Conservation (phyloP, 2,888 invertebrate species). For the Hypsopygia costalis region DNA sequence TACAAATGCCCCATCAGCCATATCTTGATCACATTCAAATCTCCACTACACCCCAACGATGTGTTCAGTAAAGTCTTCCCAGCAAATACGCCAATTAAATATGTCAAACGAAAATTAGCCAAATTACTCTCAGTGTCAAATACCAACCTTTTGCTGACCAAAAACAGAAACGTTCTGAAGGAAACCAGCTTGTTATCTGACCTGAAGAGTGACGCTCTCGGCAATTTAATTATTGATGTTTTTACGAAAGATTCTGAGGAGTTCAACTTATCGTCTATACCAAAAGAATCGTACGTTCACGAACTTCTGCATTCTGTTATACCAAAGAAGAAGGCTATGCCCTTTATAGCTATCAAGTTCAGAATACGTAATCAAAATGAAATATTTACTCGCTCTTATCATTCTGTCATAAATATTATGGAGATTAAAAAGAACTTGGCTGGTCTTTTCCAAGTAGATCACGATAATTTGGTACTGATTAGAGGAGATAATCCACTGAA, state of each 20-base stretch:
- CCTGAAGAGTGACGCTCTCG: slow-evolving; percentile 56
- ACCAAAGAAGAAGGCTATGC: slow-evolving; percentile 60
- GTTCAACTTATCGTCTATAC: slow-evolving; percentile 58
- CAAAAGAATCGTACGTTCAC: slow-evolving; percentile 64
- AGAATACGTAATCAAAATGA: slow-evolving; percentile 58
- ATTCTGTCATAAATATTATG: slow-evolving; percentile 72
- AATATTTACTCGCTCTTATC: slow-evolving; percentile 75
- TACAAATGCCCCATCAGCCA: slow-evolving; percentile 66
- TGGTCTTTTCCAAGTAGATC: slow-evolving; percentile 77
- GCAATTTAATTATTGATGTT: slow-evolving; percentile 63
- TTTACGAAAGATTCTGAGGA: slow-evolving; percentile 66
- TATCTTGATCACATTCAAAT: slow-evolving; percentile 59
- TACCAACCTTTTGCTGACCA: slow-evolving; percentile 58
- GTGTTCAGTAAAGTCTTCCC: slow-evolving; percentile 69
- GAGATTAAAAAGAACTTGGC: slow-evolving; percentile 82
- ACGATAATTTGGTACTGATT: slow-evolving; percentile 67
- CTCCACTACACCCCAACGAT: slow-evolving; percentile 58
- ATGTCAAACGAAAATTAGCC: slow-evolving; percentile 64
- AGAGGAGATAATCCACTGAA: slow-evolving; percentile 63
- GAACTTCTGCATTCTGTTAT: slow-evolving; percentile 58
- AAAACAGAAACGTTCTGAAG: slow-evolving; percentile 64
- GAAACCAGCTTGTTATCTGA: slow-evolving; percentile 58
- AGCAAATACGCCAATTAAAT: slow-evolving; percentile 60
- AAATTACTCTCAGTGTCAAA: slow-evolving; percentile 60
- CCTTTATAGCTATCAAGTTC: slow-evolving; percentile 73